These are phyloP conservation scores for Uromys caudimaculatus DNA, from an alignment of 2,797 vertebrate genomes.

Conservation along the genomic window DNA sequence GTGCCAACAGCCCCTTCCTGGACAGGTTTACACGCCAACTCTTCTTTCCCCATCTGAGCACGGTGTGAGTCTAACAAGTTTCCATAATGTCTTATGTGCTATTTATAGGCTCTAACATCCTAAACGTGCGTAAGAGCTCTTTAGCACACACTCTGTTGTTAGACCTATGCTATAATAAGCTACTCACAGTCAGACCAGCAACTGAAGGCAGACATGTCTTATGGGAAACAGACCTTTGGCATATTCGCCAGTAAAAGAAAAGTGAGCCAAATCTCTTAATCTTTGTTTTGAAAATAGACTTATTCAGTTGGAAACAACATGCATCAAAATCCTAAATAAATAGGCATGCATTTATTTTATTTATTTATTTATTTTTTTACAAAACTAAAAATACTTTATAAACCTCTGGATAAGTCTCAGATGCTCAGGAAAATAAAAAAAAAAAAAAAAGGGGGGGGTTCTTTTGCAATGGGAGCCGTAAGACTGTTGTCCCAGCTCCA, in stretches of 20 bases:
- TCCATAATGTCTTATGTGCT: slow-evolving; percentile 42
- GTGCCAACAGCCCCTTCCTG: slow-evolving; percentile 23
- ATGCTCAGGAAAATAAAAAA: slow-evolving; percentile 57
- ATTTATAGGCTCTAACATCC: slow-evolving; percentile 70
- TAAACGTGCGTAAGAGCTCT: slow-evolving; percentile 44
- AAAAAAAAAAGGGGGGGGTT: neutral
- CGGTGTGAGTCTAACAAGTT: neutral
- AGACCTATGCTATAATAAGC: slow-evolving; percentile 77
- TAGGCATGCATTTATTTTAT: neutral
- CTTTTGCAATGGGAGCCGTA: neutral
- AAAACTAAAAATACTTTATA: slow-evolving; percentile 52
- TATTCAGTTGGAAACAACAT: slow-evolving; percentile 72
- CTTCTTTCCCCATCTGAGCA: neutral
- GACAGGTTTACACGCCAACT: neutral
- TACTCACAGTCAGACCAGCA: slow-evolving; percentile 78
- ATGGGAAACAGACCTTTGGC: slow-evolving; percentile 85
- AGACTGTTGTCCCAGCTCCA: neutral
- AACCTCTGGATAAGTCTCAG: slow-evolving; percentile 27
- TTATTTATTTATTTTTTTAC: slow-evolving; percentile 29
- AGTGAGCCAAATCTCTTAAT: slow-evolving; percentile 75
- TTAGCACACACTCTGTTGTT: slow-evolving; percentile 72
- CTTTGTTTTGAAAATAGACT: slow-evolving; percentile 81
- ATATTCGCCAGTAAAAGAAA: slow-evolving; percentile 68
- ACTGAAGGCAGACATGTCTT: slow-evolving; percentile 83
- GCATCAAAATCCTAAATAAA: slow-evolving; percentile 71